Base-by-base conservation (phyloP, 2,888 invertebrate species). In the Epsilonema sp. region DNA sequence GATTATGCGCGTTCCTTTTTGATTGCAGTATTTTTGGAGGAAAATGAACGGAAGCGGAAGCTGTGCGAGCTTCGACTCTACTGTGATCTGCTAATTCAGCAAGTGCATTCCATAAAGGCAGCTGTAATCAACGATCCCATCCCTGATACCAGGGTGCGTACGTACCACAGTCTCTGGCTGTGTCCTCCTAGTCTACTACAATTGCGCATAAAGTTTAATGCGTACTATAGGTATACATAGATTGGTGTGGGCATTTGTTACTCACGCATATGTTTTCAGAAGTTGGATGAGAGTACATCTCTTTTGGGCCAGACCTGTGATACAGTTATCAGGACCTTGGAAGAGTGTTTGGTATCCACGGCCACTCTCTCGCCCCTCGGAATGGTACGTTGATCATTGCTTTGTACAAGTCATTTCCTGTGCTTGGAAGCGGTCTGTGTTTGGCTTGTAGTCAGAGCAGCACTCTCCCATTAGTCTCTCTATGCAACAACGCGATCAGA, bases 61-160 rank as follows among this genome's bases (percentile, higher is more conserved):
- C 79, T 79, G 61, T 79, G 80, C 8, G 82, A 82, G 64, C 67
- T 82, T 53, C 70, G 80, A 52, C 70, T 82, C 26, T 82, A 81
- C 65, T 81, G 81, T 70, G 82, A 82, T 66, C 71, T 82, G 37
- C 70, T 82, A 58, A 80, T 81, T 79, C 82, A 82, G 65, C 82
- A 82, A 69, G 80, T 80, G 1, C 80, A 81, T 69, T 75, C 75
- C 47, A 74, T 80, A 1, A 79, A 78, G 65, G 75, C 75, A 65
- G 76, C 77, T 48, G 74, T 75, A 11, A 73, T 21, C 11, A 26
- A 45, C 3, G 23, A 25, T 26, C 36, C 37, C 20, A 16, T 45
- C 5, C 47, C 47, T 16, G 43, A 47, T 45, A 20, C 45, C 4
- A 39, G 59, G 54, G 62, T 63, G 42, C 20, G 24, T n/a, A 1